These are phyloP conservation scores for Caenorhabditis wallacei DNA, from an alignment of 2,888 invertebrate genomes.

Conservation along the genomic window DNA sequence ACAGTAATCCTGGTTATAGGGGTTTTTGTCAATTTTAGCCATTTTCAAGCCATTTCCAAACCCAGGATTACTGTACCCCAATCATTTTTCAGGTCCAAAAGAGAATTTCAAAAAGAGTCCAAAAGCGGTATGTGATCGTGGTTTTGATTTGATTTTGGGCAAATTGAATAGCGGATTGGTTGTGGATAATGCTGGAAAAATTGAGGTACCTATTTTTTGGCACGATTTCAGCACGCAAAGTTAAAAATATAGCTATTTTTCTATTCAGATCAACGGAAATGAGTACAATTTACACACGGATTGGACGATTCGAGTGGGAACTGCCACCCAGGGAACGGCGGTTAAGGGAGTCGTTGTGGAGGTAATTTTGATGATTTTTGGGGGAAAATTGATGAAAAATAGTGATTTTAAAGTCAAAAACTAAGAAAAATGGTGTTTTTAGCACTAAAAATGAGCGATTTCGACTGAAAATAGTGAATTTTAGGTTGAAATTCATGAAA, in stretches of 20 bases:
- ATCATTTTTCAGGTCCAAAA: slow-evolving; percentile 60
- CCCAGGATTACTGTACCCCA: too few relatives aligned
- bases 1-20: too few relatives aligned
- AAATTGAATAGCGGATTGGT: slow-evolving; percentile 74
- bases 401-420: too few relatives aligned
- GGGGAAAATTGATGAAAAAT: too few relatives aligned
- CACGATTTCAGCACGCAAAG: not conserved
- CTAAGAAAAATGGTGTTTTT: too few relatives aligned
- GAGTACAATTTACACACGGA: slow-evolving; percentile 74
- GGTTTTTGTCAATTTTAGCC: too few relatives aligned
- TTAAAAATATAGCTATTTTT: slow-evolving; percentile 22
- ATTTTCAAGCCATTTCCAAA: too few relatives aligned
- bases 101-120: slow-evolving; percentile 66
- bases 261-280: slow-evolving; percentile 66
- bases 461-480: too few relatives aligned
- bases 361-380: too few relatives aligned
- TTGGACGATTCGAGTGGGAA: slow-evolving; percentile 77
- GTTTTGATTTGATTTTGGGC: slow-evolving; percentile 77
- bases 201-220: too few relatives aligned
- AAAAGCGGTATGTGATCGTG: slow-evolving; percentile 74
- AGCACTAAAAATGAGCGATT: too few relatives aligned
- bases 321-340: slow-evolving; percentile 72
- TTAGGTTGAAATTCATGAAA: too few relatives aligned
- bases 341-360: slow-evolving; percentile 76
- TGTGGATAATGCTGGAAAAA: slow-evolving; percentile 64